A percentile compares a stretch with the other conserved stretches of the same genome.
Evolutionary conservation across 2,888 invertebrate genomes (phyloP).

Genomic region (Cordilura impudica): DNA sequence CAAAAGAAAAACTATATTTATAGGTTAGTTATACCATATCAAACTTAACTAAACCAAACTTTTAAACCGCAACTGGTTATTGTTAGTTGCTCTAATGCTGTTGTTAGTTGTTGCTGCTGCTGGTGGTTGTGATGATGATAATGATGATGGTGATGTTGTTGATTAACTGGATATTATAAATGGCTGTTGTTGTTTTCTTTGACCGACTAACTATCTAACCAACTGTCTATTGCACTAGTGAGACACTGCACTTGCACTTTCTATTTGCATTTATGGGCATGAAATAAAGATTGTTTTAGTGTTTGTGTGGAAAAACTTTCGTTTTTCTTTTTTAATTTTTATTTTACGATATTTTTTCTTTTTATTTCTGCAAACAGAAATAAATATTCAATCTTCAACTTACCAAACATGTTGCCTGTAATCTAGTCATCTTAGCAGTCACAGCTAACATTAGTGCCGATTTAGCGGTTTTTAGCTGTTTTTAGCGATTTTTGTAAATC

Average conservation of each 20-base stretch:
- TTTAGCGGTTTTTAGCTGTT: not conserved
- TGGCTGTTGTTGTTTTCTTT: conserved; percentile 40
- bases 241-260: conserved; percentile 76
- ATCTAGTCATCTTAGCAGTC: not conserved
- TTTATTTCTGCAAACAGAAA: conserved; percentile 27
- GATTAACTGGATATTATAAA: conserved; percentile 55
- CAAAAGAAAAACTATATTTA: conserved; percentile 60
- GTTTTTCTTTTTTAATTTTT: conserved; percentile 70
- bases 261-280: conserved; percentile 75
- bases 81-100: conserved; percentile 30
- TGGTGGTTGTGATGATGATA: too few relatives aligned
- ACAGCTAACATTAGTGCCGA: not conserved
- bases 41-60: not conserved
- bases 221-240: conserved; percentile 34
- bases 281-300: conserved; percentile 15
- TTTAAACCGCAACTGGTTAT: conserved; percentile 54
- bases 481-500: too few relatives aligned
- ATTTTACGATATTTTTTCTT: not conserved
- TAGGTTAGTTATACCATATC: conserved; percentile 64
- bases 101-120: not conserved
- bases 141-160: conserved; percentile 20
- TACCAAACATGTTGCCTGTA: conserved; percentile 11
- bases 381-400: not conserved
- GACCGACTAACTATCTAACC: conserved; percentile 56
- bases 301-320: conserved; percentile 74